Evolutionary conservation across 2,113 vertebrate species (phyloP), one percentile per base, ranked within the genome.

Genomic region (Limanda limanda): DNA sequence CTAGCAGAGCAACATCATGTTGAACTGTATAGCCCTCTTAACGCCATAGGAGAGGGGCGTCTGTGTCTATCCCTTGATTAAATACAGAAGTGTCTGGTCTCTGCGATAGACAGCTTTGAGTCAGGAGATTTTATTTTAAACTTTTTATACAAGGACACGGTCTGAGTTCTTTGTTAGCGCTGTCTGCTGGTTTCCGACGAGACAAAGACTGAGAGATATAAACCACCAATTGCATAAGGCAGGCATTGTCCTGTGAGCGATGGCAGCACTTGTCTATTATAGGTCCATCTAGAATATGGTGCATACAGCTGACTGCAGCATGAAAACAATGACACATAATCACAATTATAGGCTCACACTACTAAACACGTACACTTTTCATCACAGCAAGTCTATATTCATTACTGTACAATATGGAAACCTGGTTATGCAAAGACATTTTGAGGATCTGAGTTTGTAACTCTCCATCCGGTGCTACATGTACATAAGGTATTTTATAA

Each of bases 1-100:
- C 72, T 72, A 81, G 55, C 74, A 66, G 79, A 75, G 85, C 58
- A 81, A 61, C 59, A 59, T 78, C 74, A 14, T 42, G 42, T 70
- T 77, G 40, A 55, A 60, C 21, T 72, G 52, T 25, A 61, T 51
- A 20, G 56, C 54, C 52, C 11, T 25, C 20, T 65, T 35, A 61
- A 3, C 47, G 31, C 40, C 13, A 1, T 1, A 64, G 62, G 56
- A 69, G 5, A 71, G 7, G 6, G 2, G 31, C 62, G 37, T 76
- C 55, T 23, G 0, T 59, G 48, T 76, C 45, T 52, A 7, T 31
- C 31, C 6, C 31, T 31, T 31, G 31, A 78, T 23, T 84, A 24
- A 79, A 67, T 40, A 64, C 21, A 67, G 48, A 74, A 58, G 31
- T 21, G 81, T 68, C 62, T 67, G 73, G 60, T 45, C 59, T 48